Evolutionary conservation across 2,113 vertebrate genomes (phyloP).

Genomic region (Bufo gargarizans): DNA sequence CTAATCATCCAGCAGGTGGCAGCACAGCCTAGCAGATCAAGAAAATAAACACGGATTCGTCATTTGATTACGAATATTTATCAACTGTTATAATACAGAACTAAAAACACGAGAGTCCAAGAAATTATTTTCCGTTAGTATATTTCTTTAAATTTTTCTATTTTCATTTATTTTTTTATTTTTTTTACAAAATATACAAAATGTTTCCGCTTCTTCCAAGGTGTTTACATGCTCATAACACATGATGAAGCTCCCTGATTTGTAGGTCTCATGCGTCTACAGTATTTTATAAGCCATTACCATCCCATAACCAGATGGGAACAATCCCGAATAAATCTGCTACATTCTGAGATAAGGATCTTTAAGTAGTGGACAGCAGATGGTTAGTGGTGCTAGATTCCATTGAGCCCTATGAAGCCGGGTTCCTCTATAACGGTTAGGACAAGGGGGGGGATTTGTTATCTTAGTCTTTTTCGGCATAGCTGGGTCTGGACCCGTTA

Average conservation of each 20-base stretch:
- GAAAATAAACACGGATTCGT: slow-evolving; percentile 6
- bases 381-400: slow-evolving; percentile 1
- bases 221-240: slow-evolving; percentile 49
- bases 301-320: slow-evolving; percentile 57
- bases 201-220: slow-evolving; percentile 42
- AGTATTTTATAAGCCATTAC: slow-evolving; percentile 17
- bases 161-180: background rate
- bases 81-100: slow-evolving; percentile 55
- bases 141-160: slow-evolving; percentile 24
- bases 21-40: background rate
- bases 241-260: slow-evolving; percentile 55
- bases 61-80: slow-evolving; percentile 53
- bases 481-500: background rate
- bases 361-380: slow-evolving; percentile 1
- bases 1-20: slow-evolving; percentile 23
- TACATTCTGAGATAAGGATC: slow-evolving; percentile 46
- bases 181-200: slow-evolving; percentile 59
- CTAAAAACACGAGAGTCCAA: slow-evolving; percentile 52
- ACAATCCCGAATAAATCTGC: background rate
- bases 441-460: background rate
- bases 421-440: background rate
- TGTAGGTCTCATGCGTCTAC: slow-evolving; percentile 52
- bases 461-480: background rate
- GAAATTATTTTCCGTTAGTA: slow-evolving; percentile 56
- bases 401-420: background rate